Base-by-base conservation (phyloP, 1,140 invertebrate genomes). In the Parapsyche elsis region DNA sequence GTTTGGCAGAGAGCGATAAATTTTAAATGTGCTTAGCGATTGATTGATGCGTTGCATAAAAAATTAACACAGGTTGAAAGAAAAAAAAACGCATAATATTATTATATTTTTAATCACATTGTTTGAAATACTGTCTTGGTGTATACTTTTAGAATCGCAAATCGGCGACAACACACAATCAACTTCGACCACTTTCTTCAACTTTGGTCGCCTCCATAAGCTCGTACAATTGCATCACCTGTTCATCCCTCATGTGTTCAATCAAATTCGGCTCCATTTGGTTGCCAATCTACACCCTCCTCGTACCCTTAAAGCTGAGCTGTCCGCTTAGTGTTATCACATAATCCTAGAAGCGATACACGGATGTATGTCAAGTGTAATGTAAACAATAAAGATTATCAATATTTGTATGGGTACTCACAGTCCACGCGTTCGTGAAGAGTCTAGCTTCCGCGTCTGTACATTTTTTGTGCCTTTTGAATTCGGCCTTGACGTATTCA, bases 391-490 rank as follows among this genome's bases (percentile, higher is more conserved):
- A 12, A 14, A 26, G 21, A 67, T 23, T 4, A 67, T 23, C 7
- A 12, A 67, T 4, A 67, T 21, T 38, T 38, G 7, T 38, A 38
- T 38, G 30, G 30, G 7, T 38, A 61, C 92, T 92, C 90, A 97
- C 96, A 53, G 94, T 93, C 97, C 97, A 98, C 89, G 97, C 96
- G 30, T 91, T 92, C 86, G 98, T 91, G 86, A 98, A 98, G 79
- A 94, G 88, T 24, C 90, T 86, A 10, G 94, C 91, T 86, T 96
- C 94, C 70, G 90, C 87, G 10, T 89, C 87, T 76, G 90, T 91
- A 81, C 94, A 96, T n/a, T 90, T 91, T 86, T 97, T 95, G 85
- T 98, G 96, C 70, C 94, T 88, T 84, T 92, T 92, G 87, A 98
- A 98, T 87, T 98, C 97, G 84, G 96, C 95, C 84, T 92, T 92